Percentiles rank a stretch among this genome's conserved stretches.
phyloP scores from a whole-genome alignment of 2,113 vertebrate species.

The Pseudorasbora parva region DNA sequence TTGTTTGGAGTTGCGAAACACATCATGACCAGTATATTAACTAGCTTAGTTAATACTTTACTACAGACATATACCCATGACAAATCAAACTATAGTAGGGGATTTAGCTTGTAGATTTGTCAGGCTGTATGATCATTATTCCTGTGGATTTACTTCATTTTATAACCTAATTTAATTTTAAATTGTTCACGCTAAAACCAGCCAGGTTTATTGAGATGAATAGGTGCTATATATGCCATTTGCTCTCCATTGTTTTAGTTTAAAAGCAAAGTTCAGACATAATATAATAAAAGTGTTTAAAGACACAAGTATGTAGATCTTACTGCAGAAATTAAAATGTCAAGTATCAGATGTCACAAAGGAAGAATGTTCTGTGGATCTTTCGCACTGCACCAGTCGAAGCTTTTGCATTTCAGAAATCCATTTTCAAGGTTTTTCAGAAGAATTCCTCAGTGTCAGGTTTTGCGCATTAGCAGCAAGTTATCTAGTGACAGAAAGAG shows the following conservation, averaged over 20 bases:
- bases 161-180: no score
- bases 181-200: no score
- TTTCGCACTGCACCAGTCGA: background rate
- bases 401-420: background rate
- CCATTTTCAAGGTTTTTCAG: background rate
- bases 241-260: background rate
- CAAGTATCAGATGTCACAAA: background rate
- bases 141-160: no score
- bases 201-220: background rate
- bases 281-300: background rate
- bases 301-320: background rate
- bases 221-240: background rate
- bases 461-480: background rate
- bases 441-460: slow-evolving; percentile 1
- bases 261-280: background rate
- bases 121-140: background rate
- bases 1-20: no score
- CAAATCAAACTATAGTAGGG: background rate
- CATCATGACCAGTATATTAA: no score
- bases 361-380: background rate
- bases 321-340: background rate
- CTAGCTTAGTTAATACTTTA: no score
- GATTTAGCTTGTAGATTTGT: background rate
- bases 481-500: background rate
- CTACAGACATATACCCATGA: no score